Evolutionary conservation across 2,113 vertebrate species (phyloP), one percentile per base, ranked within the genome.

Genomic region (Gobius niger): DNA sequence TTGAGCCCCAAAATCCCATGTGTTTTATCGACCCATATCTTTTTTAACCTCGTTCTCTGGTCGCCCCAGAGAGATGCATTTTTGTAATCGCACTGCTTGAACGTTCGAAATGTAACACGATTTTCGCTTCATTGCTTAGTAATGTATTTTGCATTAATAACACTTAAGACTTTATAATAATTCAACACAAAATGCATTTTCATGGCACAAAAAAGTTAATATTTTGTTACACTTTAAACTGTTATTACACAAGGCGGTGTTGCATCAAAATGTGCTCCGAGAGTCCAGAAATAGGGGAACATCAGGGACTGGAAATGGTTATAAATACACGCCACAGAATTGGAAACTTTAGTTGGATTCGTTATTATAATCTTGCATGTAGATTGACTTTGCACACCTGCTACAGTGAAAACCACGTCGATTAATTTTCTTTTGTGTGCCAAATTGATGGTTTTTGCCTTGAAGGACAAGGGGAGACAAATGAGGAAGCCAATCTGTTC

Each of bases 21-120:
- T 84, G 82, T 82, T 89, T 88, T 90, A 89, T 88, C 91, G 88
- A 92, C 88, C 88, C 77, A 75, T 74, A 85, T 83, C 77, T 88
- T 89, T 89, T 89, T 89, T n/a, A 73, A 87, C 71, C 63, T 75
- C 66, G 54, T 86, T 87, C 76, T 80, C 41, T 50, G 63, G 73
- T 74, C 81, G 69, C 63, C 64, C 18, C 46, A 19, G 3, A 34
- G 24, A 34, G 24, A 3, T 4, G 24, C 24, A 34, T 34, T 34
- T 34, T 34, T 34, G 24, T 4, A 34, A 34, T 34, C 24, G 24
- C 24, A 34, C 24, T 34, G 24, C 24, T 4, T 4, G 24, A 0
- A 34, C 24, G 24, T 34, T 34, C 24, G 3, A 34, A 34, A 34
- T 34, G 24, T 34, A 4, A 34, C 24, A 34, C 24, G 24, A 34